phyloP scores from a whole-genome alignment of 2,888 invertebrate genomes.

The Sminthurides aquaticus region DNA sequence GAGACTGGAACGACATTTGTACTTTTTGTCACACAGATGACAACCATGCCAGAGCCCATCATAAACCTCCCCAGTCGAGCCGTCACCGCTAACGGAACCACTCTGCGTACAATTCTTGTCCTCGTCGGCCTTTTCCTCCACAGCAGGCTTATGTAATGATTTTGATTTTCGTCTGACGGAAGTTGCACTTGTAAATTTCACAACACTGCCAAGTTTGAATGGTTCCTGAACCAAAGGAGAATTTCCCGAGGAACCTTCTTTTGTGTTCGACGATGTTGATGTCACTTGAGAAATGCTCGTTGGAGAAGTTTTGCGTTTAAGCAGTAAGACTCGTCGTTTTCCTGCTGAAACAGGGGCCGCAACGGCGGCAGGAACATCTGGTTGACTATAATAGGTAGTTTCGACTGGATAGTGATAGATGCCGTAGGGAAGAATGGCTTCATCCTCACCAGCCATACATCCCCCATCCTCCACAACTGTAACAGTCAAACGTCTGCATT shows the following conservation, averaged over 20 bases:
- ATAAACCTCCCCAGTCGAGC: no score
- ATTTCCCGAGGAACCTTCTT: no score
- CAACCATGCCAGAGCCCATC: constrained; percentile 19
- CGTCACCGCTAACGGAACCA: neutral
- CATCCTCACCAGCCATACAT: constrained; percentile 8
- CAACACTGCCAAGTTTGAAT: no score
- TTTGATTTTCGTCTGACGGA: no score
- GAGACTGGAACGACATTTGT: constrained; percentile 35
- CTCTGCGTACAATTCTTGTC: neutral
- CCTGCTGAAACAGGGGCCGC: constrained; percentile 4
- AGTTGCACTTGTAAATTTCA: no score
- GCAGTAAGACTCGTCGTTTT: constrained; percentile 7
- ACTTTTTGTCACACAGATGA: constrained; percentile 33
- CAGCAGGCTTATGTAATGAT: neutral
- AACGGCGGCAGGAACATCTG: neutral
- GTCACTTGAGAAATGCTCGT: no score
- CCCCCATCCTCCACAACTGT: constrained; percentile 2
- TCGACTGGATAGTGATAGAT: neutral
- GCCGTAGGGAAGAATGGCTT: constrained; percentile 12
- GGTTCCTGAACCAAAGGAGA: no score
- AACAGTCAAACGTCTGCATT: neutral
- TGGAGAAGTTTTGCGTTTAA: constrained; percentile 7
- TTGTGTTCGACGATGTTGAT: no score
- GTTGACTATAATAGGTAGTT: neutral
- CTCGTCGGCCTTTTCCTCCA: neutral